These are phyloP conservation scores for Ephestia elutella DNA, from an alignment of 1,140 invertebrate species.

Conservation along the genomic window DNA sequence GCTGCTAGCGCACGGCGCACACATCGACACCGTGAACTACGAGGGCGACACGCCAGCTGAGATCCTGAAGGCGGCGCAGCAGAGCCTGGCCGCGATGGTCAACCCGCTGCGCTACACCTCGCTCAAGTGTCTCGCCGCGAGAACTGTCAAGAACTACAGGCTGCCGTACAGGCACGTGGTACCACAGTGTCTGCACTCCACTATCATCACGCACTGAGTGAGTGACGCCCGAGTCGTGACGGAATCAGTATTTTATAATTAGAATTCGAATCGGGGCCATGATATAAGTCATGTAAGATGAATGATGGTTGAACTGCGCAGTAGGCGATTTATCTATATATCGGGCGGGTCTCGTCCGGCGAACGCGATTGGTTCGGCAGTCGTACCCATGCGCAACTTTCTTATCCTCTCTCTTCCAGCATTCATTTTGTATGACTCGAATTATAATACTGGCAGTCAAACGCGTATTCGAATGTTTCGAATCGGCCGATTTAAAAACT, in stretches of 20 bases:
- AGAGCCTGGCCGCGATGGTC: slow-evolving; percentile 79
- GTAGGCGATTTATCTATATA: too few relatives aligned
- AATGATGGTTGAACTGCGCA: too few relatives aligned
- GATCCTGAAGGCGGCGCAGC: slow-evolving; percentile 76
- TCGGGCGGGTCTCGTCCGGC: too few relatives aligned
- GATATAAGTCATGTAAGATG: too few relatives aligned
- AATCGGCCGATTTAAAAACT: not conserved
- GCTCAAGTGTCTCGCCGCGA: slow-evolving; percentile 87
- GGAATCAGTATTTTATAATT: slow-evolving; percentile 16
- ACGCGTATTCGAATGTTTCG: not conserved
- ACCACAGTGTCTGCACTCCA: slow-evolving; percentile 70
- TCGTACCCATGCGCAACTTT: too few relatives aligned
- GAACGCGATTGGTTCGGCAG: too few relatives aligned
- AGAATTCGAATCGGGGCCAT: not conserved
- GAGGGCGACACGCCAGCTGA: slow-evolving; percentile 85
- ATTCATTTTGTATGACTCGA: too few relatives aligned
- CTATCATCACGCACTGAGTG: slow-evolving; percentile 63
- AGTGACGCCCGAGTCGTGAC: not conserved
- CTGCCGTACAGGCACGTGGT: slow-evolving; percentile 78
- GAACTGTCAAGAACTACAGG: slow-evolving; percentile 80
- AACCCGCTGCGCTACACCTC: slow-evolving; percentile 86
- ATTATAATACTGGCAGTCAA: too few relatives aligned
- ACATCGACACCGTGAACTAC: slow-evolving; percentile 90
- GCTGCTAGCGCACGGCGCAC: slow-evolving; percentile 86
- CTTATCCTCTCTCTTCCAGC: too few relatives aligned